These are phyloP conservation scores for Hypolimnas misippus DNA, from an alignment of 2,888 invertebrate species.

Conservation along the genomic window DNA sequence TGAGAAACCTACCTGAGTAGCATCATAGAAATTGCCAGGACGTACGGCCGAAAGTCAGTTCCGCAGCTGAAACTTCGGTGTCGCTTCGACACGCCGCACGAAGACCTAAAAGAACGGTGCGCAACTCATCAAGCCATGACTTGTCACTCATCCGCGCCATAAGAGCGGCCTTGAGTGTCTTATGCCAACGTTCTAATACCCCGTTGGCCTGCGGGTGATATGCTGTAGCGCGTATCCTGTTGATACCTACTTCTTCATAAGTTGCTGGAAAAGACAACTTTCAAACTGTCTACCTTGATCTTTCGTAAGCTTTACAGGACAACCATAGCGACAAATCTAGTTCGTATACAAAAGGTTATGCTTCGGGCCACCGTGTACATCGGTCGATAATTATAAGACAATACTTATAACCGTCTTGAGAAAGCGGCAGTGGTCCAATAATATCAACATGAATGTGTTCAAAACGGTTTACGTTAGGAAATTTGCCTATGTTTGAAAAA, in stretches of 20 bases:
- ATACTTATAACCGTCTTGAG: too few species aligned
- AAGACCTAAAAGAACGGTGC: slow-evolving; percentile 50
- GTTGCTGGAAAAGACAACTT: slow-evolving; percentile 49
- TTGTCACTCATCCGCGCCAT: slow-evolving; percentile 35
- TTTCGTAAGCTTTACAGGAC: slow-evolving; percentile 22
- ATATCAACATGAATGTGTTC: too few species aligned
- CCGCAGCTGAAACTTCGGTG: slow-evolving; percentile 43
- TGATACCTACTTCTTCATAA: slow-evolving; percentile 37
- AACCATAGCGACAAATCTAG: slow-evolving; percentile 43
- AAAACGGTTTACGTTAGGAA: too few species aligned
- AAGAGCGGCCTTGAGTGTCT: slow-evolving; percentile 43
- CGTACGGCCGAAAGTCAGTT: too few species aligned
- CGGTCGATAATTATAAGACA: too few species aligned
- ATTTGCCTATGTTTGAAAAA: too few species aligned
- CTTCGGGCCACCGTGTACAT: too few species aligned
- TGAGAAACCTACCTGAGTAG: neutral
- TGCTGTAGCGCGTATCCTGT: slow-evolving; percentile 39
- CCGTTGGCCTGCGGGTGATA: slow-evolving; percentile 46
- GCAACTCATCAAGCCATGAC: slow-evolving; percentile 39
- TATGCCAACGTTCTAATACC: slow-evolving; percentile 43
- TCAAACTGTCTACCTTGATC: slow-evolving; percentile 44
- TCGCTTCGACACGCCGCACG: slow-evolving; percentile 43
- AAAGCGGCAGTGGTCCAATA: too few species aligned
- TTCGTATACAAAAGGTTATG: slow-evolving; percentile 32
- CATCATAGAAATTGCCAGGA: slow-evolving; percentile 40